These are phyloP conservation scores for Sparidentex hasta DNA, from an alignment of 2,797 vertebrate species.

Conservation along the genomic window DNA sequence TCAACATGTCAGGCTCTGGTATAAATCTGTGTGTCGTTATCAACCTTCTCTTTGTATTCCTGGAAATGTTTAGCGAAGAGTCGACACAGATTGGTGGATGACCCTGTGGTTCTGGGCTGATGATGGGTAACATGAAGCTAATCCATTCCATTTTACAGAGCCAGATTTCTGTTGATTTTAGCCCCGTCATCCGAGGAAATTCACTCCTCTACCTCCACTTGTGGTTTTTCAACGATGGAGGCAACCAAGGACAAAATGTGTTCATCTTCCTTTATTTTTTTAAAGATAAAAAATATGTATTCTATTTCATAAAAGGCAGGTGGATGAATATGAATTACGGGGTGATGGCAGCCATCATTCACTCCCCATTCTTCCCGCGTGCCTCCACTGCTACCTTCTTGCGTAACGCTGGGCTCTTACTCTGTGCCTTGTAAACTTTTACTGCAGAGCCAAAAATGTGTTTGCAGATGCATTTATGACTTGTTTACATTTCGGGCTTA, in stretches of 20 bases:
- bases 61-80: conserved; percentile 20
- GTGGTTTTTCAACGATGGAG: conserved; percentile 18
- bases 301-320: conserved; percentile 12
- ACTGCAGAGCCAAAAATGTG: conserved; percentile 62
- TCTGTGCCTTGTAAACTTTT: conserved; percentile 70
- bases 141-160: conserved; percentile 25
- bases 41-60: conserved; percentile 4
- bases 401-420: conserved; percentile 58
- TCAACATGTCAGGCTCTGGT: conserved; percentile 10
- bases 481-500: conserved; percentile 78
- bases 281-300: no score
- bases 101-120: conserved; percentile 5
- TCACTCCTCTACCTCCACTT: neutral
- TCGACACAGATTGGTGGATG: conserved; percentile 4
- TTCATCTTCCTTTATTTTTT: neutral
- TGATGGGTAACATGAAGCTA: conserved; percentile 14
- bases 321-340: conserved; percentile 29
- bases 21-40: conserved; percentile 24
- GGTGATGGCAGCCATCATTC: conserved; percentile 8
- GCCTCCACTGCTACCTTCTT: conserved; percentile 41
- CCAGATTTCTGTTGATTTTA: conserved; percentile 36
- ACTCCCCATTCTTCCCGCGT: neutral
- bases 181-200: conserved; percentile 20
- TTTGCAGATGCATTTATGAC: conserved; percentile 72
- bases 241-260: neutral